These are phyloP conservation scores for Caerostris darwini DNA, from an alignment of 1,140 invertebrate species.

Conservation along the genomic window DNA sequence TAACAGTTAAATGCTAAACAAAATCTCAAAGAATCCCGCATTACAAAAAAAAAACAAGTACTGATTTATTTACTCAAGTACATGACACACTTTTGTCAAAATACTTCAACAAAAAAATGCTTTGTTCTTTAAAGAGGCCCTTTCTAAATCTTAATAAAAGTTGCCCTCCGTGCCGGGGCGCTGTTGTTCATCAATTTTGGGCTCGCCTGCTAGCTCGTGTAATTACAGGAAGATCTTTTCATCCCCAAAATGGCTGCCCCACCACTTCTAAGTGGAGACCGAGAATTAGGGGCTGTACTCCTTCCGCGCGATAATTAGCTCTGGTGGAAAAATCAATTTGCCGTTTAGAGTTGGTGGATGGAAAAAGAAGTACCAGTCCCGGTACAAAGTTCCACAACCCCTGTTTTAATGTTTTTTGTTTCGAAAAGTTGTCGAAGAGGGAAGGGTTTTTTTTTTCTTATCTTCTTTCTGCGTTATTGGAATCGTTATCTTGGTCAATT, in stretches of 20 bases:
- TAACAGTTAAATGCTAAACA: too few relatives aligned
- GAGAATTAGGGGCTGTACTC: constrained; percentile 12
- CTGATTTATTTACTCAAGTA: too few relatives aligned
- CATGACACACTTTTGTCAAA: too few relatives aligned
- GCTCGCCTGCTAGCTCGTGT: background rate
- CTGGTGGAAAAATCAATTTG: constrained; percentile 66
- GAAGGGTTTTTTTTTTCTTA: constrained; percentile 29
- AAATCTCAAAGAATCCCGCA: too few relatives aligned
- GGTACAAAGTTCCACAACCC: background rate
- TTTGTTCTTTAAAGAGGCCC: background rate
- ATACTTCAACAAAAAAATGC: background rate
- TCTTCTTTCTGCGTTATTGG: background rate
- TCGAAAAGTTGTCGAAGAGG: constrained; percentile 33
- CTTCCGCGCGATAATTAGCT: constrained; percentile 48
- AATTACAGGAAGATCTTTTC: constrained; percentile 48
- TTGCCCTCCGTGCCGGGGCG: background rate
- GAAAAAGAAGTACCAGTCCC: background rate
- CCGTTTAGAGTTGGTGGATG: background rate
- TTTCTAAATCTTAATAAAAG: background rate
- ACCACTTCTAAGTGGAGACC: background rate
- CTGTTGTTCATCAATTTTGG: background rate
- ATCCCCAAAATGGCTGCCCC: constrained; percentile 43
- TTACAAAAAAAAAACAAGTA: too few relatives aligned
- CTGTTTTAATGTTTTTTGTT: constrained; percentile 53
- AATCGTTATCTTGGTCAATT: constrained; percentile 70